phyloP scores from a whole-genome alignment of 2,797 vertebrate genomes.

The Saxicola maurus region DNA sequence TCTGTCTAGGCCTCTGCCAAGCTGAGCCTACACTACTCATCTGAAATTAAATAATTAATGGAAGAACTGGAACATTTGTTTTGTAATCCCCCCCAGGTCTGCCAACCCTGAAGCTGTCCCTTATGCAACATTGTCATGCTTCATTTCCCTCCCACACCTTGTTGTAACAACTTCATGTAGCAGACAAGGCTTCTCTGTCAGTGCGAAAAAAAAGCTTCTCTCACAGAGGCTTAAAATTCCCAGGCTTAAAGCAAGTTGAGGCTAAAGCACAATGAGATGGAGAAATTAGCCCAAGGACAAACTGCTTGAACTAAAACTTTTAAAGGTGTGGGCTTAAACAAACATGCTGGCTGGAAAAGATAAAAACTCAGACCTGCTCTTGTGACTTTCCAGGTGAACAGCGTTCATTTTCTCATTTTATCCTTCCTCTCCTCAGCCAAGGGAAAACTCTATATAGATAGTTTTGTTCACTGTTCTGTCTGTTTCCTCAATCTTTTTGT shows the following conservation, averaged over 20 bases:
- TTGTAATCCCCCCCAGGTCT: not conserved
- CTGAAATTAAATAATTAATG: not conserved
- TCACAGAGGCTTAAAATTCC: not conserved
- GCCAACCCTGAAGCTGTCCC: not conserved
- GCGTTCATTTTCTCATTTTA: not conserved
- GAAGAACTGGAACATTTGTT: not conserved
- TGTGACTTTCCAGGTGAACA: slow-evolving; percentile 1
- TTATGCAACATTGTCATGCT: not conserved
- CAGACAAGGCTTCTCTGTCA: not conserved
- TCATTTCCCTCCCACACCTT: not conserved
- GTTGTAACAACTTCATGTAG: not conserved
- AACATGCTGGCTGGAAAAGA: not conserved
- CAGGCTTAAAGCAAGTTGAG: slow-evolving; percentile 1
- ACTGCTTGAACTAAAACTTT: slow-evolving; percentile 13
- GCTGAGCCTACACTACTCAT: not conserved
- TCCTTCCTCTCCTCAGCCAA: not conserved
- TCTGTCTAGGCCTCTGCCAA: not conserved
- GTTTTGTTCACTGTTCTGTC: slow-evolving; percentile 21
- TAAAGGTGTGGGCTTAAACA: slow-evolving; percentile 14
- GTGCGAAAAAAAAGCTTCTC: not conserved
- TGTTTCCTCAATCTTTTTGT: not conserved
- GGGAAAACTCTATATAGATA: not conserved
- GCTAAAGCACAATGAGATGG: not conserved
- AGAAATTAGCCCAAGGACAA: slow-evolving; percentile 28
- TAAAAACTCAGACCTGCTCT: not conserved